Evolutionary conservation across 2,888 invertebrate genomes (phyloP).

Genomic region (Melieria crassipennis): DNA sequence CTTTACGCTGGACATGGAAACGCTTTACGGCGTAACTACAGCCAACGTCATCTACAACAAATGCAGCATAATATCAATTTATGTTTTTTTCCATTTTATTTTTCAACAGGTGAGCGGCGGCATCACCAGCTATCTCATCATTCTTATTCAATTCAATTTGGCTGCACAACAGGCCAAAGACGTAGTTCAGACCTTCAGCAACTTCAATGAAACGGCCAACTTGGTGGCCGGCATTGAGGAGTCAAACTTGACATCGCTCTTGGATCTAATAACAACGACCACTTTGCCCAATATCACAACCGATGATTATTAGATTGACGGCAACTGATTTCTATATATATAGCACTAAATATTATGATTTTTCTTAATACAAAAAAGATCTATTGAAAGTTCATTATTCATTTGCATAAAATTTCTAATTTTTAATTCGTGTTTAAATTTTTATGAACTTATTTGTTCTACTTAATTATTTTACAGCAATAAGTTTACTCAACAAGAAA

Average conservation of each 20-base stretch:
- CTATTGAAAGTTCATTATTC: too few relatives aligned
- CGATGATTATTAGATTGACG: too few relatives aligned
- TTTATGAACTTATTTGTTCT: too few relatives aligned
- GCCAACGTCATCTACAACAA: not conserved
- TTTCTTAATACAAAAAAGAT: too few relatives aligned
- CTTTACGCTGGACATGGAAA: conserved; percentile 65
- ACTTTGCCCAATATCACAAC: conserved; percentile 6
- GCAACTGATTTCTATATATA: too few relatives aligned
- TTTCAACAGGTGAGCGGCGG: conserved; percentile 59
- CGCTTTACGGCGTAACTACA: conserved; percentile 61
- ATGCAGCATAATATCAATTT: not conserved
- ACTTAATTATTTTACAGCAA: too few relatives aligned
- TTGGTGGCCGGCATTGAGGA: not conserved
- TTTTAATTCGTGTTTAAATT: too few relatives aligned
- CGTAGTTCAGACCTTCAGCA: conserved; percentile 39
- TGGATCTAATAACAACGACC: conserved; percentile 15
- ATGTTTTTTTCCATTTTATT: conserved; percentile 6
- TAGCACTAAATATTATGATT: too few relatives aligned
- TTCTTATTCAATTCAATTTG: conserved; percentile 65
- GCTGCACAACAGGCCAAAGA: conserved; percentile 64
- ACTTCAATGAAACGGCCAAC: not conserved
- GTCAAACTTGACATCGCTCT: conserved; percentile 9
- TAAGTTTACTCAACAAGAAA: too few relatives aligned
- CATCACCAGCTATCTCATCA: conserved; percentile 65
- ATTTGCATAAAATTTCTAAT: too few relatives aligned